These are phyloP conservation scores for Galeopterus variegatus DNA, from an alignment of 2,113 vertebrate genomes.

Conservation along the genomic window DNA sequence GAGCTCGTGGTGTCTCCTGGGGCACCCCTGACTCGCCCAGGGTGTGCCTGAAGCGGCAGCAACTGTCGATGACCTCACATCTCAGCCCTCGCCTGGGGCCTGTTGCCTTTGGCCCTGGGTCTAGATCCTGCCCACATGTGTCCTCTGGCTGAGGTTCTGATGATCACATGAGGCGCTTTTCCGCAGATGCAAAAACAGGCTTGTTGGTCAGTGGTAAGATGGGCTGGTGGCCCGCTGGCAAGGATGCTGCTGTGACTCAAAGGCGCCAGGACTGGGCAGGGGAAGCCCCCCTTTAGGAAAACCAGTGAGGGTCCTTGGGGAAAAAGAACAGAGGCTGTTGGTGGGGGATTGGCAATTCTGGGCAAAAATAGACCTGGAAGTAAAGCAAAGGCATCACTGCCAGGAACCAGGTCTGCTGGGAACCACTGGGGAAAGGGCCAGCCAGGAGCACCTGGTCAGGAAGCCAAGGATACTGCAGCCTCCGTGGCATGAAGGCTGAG, in stretches of 20 bases:
- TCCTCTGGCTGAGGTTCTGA: background rate
- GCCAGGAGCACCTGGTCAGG: background rate
- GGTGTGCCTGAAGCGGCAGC: background rate
- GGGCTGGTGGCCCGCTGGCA: background rate
- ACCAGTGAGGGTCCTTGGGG: background rate
- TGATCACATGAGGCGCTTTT: background rate
- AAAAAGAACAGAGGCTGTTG: background rate
- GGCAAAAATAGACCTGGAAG: conserved; percentile 36
- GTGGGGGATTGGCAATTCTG: background rate
- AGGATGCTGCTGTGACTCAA: background rate
- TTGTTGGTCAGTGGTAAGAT: background rate
- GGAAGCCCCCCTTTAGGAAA: background rate
- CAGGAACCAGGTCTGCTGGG: conserved; percentile 61
- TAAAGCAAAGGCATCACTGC: background rate
- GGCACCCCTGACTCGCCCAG: background rate
- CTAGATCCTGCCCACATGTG: background rate
- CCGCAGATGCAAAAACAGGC: background rate
- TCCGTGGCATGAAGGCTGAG: rapidly evolving
- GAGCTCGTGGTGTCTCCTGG: background rate
- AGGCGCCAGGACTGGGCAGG: background rate
- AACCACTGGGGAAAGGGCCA: background rate
- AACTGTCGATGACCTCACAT: background rate
- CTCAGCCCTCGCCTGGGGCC: background rate
- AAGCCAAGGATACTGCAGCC: background rate
- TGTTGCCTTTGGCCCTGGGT: background rate